phyloP scores from a whole-genome alignment of 2,797 vertebrate species.

The Carapus acus region DNA sequence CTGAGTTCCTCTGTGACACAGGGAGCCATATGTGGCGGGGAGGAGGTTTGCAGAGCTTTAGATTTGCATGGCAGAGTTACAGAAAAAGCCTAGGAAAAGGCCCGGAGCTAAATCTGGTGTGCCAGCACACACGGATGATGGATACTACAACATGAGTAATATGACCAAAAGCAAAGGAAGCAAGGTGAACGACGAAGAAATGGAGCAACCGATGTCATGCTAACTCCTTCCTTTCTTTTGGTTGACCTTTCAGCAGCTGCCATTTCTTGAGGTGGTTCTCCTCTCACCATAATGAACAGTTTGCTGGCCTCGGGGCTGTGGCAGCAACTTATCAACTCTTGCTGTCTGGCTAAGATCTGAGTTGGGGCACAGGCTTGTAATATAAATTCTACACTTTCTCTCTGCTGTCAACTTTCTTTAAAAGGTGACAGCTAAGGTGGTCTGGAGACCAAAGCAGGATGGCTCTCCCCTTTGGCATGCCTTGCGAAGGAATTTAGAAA shows the following conservation, averaged over 20 bases:
- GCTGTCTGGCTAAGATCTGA: slow-evolving; percentile 39
- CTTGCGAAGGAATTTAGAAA: too few species aligned
- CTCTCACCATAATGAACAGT: slow-evolving; percentile 51
- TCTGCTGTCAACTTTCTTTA: too few species aligned
- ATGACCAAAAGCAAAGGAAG: slow-evolving; percentile 34
- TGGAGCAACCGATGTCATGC: slow-evolving; percentile 36
- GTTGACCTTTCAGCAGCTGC: slow-evolving; percentile 61
- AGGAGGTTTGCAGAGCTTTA: background rate
- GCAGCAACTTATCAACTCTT: slow-evolving; percentile 48
- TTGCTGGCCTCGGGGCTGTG: slow-evolving; percentile 45
- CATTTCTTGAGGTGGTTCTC: slow-evolving; percentile 33
- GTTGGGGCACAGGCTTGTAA: slow-evolving; percentile 18
- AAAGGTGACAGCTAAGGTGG: too few species aligned
- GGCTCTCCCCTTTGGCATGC: too few species aligned
- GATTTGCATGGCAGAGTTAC: slow-evolving; percentile 12
- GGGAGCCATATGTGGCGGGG: slow-evolving; percentile 11
- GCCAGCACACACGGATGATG: slow-evolving; percentile 27
- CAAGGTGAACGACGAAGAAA: slow-evolving; percentile 42
- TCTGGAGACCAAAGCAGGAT: too few species aligned
- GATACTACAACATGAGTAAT: slow-evolving; percentile 31
- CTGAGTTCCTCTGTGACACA: slow-evolving; percentile 15
- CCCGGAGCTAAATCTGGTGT: slow-evolving; percentile 1
- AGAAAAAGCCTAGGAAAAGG: slow-evolving; percentile 20
- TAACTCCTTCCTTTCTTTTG: slow-evolving; percentile 21
- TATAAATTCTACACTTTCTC: slow-evolving; percentile 9